Percentiles rank a stretch among this genome's conserved stretches.
Evolutionary conservation across 2,797 vertebrate genomes (phyloP).

Genomic region (Ctenochaetus hawaiiensis): DNA sequence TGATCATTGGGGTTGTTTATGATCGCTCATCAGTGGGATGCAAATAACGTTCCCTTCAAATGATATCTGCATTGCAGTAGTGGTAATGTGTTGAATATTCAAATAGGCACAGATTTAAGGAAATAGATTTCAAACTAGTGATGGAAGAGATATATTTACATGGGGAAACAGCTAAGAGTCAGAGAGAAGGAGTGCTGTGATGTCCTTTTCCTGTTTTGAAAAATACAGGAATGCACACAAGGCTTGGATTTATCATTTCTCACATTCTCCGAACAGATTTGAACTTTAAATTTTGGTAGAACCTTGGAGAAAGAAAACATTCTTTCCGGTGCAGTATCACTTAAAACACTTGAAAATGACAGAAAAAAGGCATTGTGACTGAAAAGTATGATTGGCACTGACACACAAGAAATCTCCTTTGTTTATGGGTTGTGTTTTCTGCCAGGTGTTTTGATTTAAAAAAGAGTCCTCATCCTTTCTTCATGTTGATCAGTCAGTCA

Average conservation of each 20-base stretch:
- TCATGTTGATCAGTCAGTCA: constrained; percentile 61
- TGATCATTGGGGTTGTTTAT: constrained; percentile 33
- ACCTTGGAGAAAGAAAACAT: constrained; percentile 8
- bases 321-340: background rate
- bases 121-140: constrained; percentile 12
- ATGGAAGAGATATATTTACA: constrained; percentile 13
- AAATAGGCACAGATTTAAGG: constrained; percentile 10
- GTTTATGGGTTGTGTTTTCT: constrained; percentile 51
- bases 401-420: constrained; percentile 21
- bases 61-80: constrained; percentile 23
- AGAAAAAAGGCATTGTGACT: constrained; percentile 1
- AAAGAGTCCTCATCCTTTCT: constrained; percentile 61
- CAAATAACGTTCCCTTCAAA: constrained; percentile 41
- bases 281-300: constrained; percentile 8
- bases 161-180: background rate
- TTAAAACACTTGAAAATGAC: background rate
- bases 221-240: background rate
- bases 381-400: constrained; percentile 5
- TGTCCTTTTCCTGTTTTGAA: background rate
- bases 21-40: constrained; percentile 27
- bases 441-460: constrained; percentile 37
- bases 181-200: background rate
- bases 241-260: background rate
- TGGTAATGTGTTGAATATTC: constrained; percentile 41
- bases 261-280: background rate